phyloP scores from a whole-genome alignment of 2,797 vertebrate species.

The Myripristis murdjan region DNA sequence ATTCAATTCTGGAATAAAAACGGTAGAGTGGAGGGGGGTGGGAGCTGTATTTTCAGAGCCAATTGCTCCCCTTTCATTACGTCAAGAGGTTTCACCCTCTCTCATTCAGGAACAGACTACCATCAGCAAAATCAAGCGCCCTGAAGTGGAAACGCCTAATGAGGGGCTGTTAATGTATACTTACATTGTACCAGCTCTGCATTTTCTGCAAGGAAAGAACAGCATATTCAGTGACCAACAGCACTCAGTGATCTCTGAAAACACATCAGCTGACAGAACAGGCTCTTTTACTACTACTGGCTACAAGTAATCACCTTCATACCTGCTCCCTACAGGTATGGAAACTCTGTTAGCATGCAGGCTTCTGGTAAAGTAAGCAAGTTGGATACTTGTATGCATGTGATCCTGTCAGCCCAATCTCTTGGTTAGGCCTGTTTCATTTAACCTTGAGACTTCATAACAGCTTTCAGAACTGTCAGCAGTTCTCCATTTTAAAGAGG shows the following conservation, averaged over 20 bases:
- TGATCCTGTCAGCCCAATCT: too few species aligned
- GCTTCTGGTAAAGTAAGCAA: background rate
- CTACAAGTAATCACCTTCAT: background rate
- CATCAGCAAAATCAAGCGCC: constrained; percentile 32
- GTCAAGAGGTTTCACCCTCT: constrained; percentile 15
- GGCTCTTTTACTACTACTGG: background rate
- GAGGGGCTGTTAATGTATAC: constrained; percentile 70
- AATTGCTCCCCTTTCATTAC: constrained; percentile 9
- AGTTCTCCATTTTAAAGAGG: constrained; percentile 44
- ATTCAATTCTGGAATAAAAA: background rate
- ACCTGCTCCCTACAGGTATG: background rate
- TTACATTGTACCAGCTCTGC: constrained; percentile 97
- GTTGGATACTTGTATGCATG: background rate
- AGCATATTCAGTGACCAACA: constrained; percentile 32
- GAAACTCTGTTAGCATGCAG: background rate
- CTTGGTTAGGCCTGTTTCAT: background rate
- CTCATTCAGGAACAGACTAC: background rate
- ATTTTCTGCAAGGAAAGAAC: constrained; percentile 90
- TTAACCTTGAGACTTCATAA: constrained; percentile 9
- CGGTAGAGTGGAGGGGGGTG: background rate
- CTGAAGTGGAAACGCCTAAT: constrained; percentile 15
- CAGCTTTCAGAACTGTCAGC: constrained; percentile 12
- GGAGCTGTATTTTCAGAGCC: background rate
- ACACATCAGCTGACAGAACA: background rate
- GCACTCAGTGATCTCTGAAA: background rate